These are phyloP conservation scores for Paguma larvata DNA, from an alignment of 2,797 vertebrate genomes.

Conservation along the genomic window DNA sequence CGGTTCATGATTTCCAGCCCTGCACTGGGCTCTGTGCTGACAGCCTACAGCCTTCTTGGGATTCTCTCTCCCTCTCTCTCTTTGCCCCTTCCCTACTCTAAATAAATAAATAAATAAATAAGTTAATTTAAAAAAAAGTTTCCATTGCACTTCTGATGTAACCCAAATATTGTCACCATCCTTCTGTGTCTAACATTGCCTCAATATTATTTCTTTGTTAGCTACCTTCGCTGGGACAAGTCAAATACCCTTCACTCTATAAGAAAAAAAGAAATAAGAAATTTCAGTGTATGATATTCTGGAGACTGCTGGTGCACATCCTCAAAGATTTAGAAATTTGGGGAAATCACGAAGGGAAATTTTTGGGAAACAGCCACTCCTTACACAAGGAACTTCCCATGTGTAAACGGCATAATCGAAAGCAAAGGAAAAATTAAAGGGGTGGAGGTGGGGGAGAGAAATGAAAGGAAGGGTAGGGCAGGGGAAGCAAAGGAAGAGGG, in stretches of 20 bases:
- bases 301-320: background rate
- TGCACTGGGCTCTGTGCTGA: no score
- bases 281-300: background rate
- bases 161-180: background rate
- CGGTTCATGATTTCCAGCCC: no score
- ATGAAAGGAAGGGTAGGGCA: background rate
- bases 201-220: background rate
- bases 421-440: background rate
- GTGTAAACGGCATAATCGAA: background rate
- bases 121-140: no score
- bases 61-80: no score
- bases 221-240: background rate
- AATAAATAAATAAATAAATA: no score
- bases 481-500: background rate
- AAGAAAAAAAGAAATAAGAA: slow-evolving; percentile 3
- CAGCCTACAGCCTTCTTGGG: no score
- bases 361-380: background rate
- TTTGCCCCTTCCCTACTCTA: no score
- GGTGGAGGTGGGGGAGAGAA: accelerated
- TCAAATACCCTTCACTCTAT: background rate
- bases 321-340: background rate
- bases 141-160: slow-evolving; percentile 17
- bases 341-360: background rate
- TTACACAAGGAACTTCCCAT: background rate
- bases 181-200: background rate